Conservation (phyloP, 2,888 invertebrate species). For the Polydesmus complanatus region DNA sequence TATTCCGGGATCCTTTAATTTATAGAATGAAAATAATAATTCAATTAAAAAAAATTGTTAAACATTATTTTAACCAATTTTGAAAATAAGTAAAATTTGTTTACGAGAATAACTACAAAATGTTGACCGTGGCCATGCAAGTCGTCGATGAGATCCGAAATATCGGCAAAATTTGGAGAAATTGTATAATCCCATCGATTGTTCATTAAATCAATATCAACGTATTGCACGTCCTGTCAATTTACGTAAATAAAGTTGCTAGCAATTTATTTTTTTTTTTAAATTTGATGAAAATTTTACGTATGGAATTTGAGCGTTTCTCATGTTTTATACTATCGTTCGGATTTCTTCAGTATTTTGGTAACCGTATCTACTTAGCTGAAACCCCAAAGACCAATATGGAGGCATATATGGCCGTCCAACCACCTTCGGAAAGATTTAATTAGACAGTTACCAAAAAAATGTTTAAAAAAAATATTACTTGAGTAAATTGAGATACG, state of each 20-base stretch:
- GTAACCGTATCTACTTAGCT: conserved; percentile 51
- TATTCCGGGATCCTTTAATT: conserved; percentile 8
- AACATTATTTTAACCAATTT: no score
- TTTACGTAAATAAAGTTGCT: no score
- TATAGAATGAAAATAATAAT: background rate
- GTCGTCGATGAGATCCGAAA: conserved; percentile 21
- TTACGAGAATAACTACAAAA: conserved; percentile 13
- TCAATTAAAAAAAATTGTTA: background rate
- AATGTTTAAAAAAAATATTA: conserved; percentile 4
- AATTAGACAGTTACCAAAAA: no score
- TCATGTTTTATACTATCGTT: background rate
- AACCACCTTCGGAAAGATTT: conserved; percentile 44
- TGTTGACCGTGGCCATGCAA: conserved; percentile 18
- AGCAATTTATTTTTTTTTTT: no score
- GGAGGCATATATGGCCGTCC: conserved; percentile 70
- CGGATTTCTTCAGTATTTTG: conserved; percentile 1
- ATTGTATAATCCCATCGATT: conserved; percentile 30
- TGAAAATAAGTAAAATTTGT: no score
- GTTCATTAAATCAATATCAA: conserved; percentile 33
- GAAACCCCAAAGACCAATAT: conserved; percentile 78
- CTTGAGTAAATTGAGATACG: conserved; percentile 47
- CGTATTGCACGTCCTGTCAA: conserved; percentile 29
- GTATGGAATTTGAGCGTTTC: conserved; percentile 31
- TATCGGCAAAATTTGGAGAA: conserved; percentile 19
- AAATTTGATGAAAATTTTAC: conserved; percentile 21